phyloP scores from a whole-genome alignment of 2,888 invertebrate genomes.

The Acrobasis suavella region DNA sequence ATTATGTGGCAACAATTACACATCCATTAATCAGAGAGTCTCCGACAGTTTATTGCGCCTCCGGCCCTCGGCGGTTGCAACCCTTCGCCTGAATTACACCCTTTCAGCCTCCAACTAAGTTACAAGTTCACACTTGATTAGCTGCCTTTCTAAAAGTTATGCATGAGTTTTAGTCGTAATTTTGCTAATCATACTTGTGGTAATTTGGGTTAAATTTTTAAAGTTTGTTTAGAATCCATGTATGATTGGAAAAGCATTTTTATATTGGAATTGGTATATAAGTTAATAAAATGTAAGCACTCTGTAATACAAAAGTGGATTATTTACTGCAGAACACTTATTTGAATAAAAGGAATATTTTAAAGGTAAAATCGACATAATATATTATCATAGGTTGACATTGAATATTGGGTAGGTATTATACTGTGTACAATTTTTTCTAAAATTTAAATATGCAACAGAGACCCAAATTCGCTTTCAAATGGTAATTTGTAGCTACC shows the following conservation, averaged over 20 bases:
- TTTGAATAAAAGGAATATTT: too few species aligned
- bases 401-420: too few species aligned
- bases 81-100: constrained; percentile 65
- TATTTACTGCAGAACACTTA: too few species aligned
- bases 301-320: too few species aligned
- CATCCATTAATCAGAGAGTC: constrained; percentile 71
- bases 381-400: too few species aligned
- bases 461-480: constrained; percentile 10
- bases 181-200: constrained; percentile 19
- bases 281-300: too few species aligned
- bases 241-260: too few species aligned
- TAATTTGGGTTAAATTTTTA: background rate
- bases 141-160: constrained; percentile 53
- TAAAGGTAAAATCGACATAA: too few species aligned
- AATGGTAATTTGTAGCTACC: constrained; percentile 13
- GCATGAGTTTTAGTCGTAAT: constrained; percentile 8
- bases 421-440: background rate
- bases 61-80: constrained; percentile 60
- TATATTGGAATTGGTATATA: too few species aligned
- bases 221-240: background rate
- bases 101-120: constrained; percentile 57
- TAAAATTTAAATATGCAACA: constrained; percentile 9
- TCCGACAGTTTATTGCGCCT: constrained; percentile 66
- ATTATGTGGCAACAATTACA: constrained; percentile 78
- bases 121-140: constrained; percentile 72